Conservation (phyloP, 2,113 vertebrate genomes). For the Sinocyclocheilus rhinocerous region DNA sequence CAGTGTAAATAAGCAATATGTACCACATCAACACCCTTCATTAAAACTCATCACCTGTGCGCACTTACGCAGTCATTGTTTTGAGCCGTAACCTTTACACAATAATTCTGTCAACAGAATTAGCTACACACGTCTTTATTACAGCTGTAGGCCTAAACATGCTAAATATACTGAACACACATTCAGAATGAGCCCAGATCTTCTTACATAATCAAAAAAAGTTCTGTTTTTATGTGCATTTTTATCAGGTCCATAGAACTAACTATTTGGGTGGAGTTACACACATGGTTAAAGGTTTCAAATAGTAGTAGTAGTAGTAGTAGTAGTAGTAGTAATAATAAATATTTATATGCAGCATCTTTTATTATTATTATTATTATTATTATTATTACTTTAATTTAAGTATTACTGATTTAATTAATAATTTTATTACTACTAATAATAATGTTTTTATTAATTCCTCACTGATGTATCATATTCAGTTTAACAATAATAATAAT, state of each 20-base stretch:
- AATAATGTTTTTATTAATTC: background rate
- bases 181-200: slow-evolving; percentile 1
- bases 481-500: background rate
- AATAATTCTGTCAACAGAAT: slow-evolving; percentile 47
- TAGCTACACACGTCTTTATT: slow-evolving; percentile 8
- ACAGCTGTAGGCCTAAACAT: background rate
- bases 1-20: slow-evolving; percentile 26
- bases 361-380: background rate
- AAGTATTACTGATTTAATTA: background rate
- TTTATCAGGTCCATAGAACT: background rate
- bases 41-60: background rate
- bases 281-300: background rate
- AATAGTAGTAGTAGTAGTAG: background rate
- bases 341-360: background rate
- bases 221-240: background rate
- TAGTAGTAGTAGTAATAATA: background rate
- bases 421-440: background rate
- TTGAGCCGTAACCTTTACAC: slow-evolving; percentile 31
- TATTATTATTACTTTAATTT: background rate
- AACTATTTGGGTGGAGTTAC: background rate
- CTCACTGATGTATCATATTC: background rate
- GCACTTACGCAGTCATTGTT: background rate
- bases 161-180: background rate
- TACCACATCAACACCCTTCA: slow-evolving; percentile 7
- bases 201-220: background rate